Percentiles rank a stretch among this genome's conserved stretches.
phyloP scores from a whole-genome alignment of 1,140 invertebrate genomes.

The Sitophilus oryzae region DNA sequence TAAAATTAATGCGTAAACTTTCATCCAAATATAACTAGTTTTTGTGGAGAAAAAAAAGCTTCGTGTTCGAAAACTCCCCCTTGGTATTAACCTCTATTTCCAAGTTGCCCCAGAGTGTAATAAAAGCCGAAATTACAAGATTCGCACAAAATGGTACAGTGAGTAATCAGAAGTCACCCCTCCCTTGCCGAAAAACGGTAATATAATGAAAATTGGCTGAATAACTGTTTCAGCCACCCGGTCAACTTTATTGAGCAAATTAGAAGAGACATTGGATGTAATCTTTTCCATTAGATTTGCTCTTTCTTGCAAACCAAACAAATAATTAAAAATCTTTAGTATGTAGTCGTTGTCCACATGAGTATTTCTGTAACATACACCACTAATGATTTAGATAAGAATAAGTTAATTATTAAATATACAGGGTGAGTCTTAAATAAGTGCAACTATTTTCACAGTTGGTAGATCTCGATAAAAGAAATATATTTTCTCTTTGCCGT shows the following conservation, averaged over 20 bases:
- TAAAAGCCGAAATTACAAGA: constrained; percentile 6
- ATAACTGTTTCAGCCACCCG: not conserved
- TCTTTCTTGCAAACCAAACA: not conserved
- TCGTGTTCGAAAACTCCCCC: constrained; percentile 3
- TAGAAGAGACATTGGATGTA: not conserved
- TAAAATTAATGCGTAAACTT: too few relatives aligned
- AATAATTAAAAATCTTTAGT: too few relatives aligned
- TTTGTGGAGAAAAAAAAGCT: too few relatives aligned
- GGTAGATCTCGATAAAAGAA: too few relatives aligned
- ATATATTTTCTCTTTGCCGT: too few relatives aligned
- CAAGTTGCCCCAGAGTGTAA: not conserved
- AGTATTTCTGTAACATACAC: too few relatives aligned
- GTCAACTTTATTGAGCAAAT: not conserved
- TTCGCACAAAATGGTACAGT: constrained; percentile 6
- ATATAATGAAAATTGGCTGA: not conserved
- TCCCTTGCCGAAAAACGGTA: not conserved
- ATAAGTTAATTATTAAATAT: too few relatives aligned
- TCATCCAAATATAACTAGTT: too few relatives aligned
- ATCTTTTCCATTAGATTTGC: not conserved
- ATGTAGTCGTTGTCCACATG: too few relatives aligned
- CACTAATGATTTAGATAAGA: too few relatives aligned
- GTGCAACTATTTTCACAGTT: too few relatives aligned
- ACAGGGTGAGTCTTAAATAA: too few relatives aligned
- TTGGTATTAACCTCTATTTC: not conserved
- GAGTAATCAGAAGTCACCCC: not conserved